A percentile compares a stretch with the other conserved stretches of the same genome.
These are phyloP conservation scores for Scaptomyza cyrtandrae DNA, from an alignment of 2,888 invertebrate species.

Conservation along the genomic window DNA sequence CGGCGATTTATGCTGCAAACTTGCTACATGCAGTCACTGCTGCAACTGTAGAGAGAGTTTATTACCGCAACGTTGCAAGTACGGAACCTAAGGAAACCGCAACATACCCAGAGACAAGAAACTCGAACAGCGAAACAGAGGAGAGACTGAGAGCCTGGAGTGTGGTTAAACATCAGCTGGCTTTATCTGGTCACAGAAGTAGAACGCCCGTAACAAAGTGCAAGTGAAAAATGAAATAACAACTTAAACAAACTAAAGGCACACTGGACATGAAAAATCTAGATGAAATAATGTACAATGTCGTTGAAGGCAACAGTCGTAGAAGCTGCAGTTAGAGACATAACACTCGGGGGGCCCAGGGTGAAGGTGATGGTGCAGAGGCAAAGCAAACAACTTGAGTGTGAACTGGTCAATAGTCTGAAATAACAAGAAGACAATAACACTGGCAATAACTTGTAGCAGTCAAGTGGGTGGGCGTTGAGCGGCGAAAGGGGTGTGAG, in stretches of 20 bases:
- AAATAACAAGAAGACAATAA: conserved; percentile 78
- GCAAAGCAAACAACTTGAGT: conserved; percentile 70
- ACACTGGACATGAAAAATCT: conserved; percentile 26
- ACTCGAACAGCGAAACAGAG: neutral
- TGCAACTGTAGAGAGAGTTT: conserved; percentile 47
- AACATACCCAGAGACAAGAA: conserved; percentile 15
- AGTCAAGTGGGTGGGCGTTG: conserved; percentile 21
- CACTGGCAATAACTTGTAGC: conserved; percentile 73
- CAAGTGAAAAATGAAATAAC: conserved; percentile 75
- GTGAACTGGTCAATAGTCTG: conserved; percentile 77
- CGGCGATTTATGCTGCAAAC: conserved; percentile 68
- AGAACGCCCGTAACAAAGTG: conserved; percentile 39
- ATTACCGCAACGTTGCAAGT: conserved; percentile 51
- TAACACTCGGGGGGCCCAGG: conserved; percentile 10
- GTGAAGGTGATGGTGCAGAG: neutral
- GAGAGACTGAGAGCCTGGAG: conserved; percentile 14
- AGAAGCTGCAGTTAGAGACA: conserved; percentile 24
- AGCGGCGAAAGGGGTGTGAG: neutral
- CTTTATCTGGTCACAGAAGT: conserved; percentile 23
- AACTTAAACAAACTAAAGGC: conserved; percentile 57
- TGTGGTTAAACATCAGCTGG: conserved; percentile 75
- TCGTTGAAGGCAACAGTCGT: conserved; percentile 43
- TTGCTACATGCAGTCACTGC: conserved; percentile 37
- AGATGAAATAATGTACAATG: conserved; percentile 56
- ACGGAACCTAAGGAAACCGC: conserved; percentile 33